These are phyloP conservation scores for Lasioglossum oenotherae DNA, from an alignment of 2,888 invertebrate species.

Conservation along the genomic window DNA sequence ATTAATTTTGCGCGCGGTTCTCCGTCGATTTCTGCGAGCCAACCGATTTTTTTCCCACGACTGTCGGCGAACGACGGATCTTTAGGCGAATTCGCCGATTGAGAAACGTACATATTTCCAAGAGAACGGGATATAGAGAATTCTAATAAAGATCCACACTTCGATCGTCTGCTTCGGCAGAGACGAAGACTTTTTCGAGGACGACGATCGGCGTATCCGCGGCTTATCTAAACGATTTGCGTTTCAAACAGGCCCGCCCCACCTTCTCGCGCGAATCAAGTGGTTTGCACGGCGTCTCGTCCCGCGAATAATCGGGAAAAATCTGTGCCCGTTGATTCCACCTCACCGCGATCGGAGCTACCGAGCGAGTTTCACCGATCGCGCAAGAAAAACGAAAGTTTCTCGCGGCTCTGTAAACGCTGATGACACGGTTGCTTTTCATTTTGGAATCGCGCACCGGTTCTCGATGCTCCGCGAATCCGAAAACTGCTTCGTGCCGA, in stretches of 20 bases:
- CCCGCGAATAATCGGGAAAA: neutral
- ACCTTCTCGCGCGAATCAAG: no score
- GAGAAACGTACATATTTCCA: no score
- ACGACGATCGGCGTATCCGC: neutral
- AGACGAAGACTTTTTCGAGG: neutral
- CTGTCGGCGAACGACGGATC: neutral
- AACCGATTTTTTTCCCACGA: neutral
- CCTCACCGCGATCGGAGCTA: neutral
- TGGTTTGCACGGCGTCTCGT: neutral
- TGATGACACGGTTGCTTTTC: neutral
- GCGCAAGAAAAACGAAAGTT: slow-evolving; percentile 9
- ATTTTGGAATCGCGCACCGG: neutral
- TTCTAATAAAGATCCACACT: neutral
- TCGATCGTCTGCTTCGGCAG: neutral
- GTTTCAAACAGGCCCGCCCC: neutral
- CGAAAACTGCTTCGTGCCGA: neutral
- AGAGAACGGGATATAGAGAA: no score
- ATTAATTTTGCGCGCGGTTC: neutral
- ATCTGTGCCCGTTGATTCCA: neutral
- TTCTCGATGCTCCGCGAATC: neutral
- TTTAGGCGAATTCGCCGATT: neutral
- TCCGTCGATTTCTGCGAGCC: neutral
- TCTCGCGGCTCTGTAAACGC: neutral
- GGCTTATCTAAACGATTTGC: neutral
- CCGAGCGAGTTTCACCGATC: neutral